Base-by-base conservation (phyloP, 2,113 vertebrate species). In the Lagopus muta region DNA sequence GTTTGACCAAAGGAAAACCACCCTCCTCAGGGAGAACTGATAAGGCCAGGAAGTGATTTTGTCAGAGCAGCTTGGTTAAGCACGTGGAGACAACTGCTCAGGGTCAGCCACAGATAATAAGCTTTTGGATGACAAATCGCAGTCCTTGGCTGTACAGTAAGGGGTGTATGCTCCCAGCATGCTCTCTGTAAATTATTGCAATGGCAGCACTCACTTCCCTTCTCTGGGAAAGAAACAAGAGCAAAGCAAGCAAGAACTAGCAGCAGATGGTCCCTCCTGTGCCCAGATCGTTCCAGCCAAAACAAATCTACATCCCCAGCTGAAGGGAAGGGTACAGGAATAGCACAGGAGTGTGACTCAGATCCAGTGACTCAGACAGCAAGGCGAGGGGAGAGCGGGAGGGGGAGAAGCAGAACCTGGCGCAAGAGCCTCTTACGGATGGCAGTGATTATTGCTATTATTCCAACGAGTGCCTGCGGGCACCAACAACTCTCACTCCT, bases 321-420 rank as follows among this genome's bases (percentile, higher is more conserved):
- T 87, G 92, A 94, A 92, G 92, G 69, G 86, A 93, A 93, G 91
- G 91, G 91, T 86, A 95, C 92, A 96, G 87, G 94, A 97, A 97
- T 96, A 96, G 89, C 82, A 91, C 95, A 88, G 89, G 90, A 96
- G 94, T 86, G 97, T 98, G 97, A 98, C 94, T 98, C 97, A 97
- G 96, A 93, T 93, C 71, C 94, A 92, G 90, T 97, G 97, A 98
- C 96, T 97, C 97, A 98, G 90, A 90, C 54, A 65, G 96, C 91
- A 94, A 86, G 86, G 86, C 75, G 20, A 71, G 86, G 83, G 88
- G 96, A 92, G 94, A 81, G 95, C 95, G 90, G 87, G 94, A 94
- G 93, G 95, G 70, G 81, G 92, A 96, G 86, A 95, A 55, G 76
- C 89, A 93, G 45, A 92, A 92, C 95, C 96, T 98, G 96, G 96